These are phyloP conservation scores for Psammodynastes pulverulentus DNA, from an alignment of 2,113 vertebrate species.

Conservation along the genomic window DNA sequence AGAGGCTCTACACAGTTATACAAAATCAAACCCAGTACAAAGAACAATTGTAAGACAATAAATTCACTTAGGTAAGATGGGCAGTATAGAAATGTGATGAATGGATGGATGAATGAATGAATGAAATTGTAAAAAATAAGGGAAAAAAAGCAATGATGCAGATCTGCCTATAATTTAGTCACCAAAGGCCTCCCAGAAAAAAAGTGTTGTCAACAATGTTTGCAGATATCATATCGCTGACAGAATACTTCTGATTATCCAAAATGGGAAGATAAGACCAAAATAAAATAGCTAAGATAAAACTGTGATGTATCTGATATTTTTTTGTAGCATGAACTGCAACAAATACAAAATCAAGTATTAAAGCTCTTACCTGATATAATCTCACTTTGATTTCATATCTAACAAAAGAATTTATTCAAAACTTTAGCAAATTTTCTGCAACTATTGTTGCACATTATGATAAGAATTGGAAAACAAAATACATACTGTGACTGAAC, in stretches of 20 bases:
- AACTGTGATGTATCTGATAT: background rate
- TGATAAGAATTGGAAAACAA: background rate
- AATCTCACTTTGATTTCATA: background rate
- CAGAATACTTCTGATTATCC: background rate
- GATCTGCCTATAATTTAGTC: background rate
- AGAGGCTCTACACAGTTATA: background rate
- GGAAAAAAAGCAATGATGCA: background rate
- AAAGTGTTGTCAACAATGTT: background rate
- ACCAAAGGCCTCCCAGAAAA: background rate
- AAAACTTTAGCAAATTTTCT: background rate
- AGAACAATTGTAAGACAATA: background rate
- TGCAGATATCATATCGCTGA: background rate
- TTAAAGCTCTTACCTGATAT: background rate
- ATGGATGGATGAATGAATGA: too few relatives aligned
- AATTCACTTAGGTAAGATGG: background rate
- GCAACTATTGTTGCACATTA: background rate
- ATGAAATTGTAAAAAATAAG: background rate
- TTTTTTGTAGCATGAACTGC: background rate
- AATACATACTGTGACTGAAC: background rate
- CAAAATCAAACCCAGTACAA: background rate
- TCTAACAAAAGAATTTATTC: background rate
- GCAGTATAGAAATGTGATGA: too few relatives aligned
- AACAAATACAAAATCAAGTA: background rate
- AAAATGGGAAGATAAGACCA: background rate
- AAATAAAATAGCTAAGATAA: background rate